A percentile compares a stretch with the other conserved stretches of the same genome.
These are phyloP conservation scores for Onchidella celtica DNA, from an alignment of 2,888 invertebrate species.

Conservation along the genomic window DNA sequence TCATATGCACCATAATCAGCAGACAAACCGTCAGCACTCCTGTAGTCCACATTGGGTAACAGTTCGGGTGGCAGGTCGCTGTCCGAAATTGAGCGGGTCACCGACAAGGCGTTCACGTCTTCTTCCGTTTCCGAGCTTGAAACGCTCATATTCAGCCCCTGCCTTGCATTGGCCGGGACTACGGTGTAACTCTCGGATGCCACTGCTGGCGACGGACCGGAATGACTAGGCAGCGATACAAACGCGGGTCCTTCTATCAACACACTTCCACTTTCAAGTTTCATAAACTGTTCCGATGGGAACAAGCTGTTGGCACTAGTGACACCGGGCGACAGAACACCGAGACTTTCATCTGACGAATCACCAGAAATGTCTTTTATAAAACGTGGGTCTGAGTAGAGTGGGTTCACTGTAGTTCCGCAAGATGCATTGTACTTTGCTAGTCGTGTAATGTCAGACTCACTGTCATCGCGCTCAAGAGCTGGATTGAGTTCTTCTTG, in stretches of 20 bases:
- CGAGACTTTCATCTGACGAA: neutral
- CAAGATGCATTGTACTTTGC: neutral
- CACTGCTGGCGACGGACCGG: neutral
- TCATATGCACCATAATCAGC: neutral
- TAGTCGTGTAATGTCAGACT: conserved; percentile 8
- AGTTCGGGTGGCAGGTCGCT: conserved; percentile 26
- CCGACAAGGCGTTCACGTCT: conserved; percentile 17
- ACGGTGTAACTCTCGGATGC: conserved; percentile 26
- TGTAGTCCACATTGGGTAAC: conserved; percentile 15
- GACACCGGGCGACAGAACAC: neutral
- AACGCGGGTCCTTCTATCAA: neutral
- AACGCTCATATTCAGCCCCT: neutral
- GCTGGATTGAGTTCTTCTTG: conserved; percentile 48
- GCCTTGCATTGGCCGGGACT: neutral
- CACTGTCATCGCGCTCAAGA: conserved; percentile 23
- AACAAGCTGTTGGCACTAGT: neutral
- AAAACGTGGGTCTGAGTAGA: neutral
- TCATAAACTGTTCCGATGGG: neutral
- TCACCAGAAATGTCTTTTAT: neutral
- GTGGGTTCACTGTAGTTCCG: conserved; percentile 1
- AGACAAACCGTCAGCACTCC: neutral
- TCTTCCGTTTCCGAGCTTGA: conserved; percentile 31
- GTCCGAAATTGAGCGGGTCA: conserved; percentile 33
- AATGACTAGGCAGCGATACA: neutral
- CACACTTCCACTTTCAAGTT: neutral